These are phyloP conservation scores for Arion vulgaris DNA, from an alignment of 1,140 invertebrate genomes.

Conservation along the genomic window DNA sequence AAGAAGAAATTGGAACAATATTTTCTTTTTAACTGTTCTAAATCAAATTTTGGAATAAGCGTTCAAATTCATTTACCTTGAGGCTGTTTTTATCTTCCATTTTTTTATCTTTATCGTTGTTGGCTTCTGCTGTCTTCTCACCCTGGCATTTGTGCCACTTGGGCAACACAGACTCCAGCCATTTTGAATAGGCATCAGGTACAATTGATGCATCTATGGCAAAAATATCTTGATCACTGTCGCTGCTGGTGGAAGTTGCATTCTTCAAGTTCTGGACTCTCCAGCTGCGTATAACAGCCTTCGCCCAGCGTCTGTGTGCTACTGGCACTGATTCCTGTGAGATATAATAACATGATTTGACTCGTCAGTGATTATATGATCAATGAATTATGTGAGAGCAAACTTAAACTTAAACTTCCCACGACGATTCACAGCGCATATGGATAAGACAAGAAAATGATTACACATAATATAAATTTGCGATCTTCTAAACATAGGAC, in stretches of 20 bases:
- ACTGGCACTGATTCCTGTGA: conserved; percentile 22
- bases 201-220: background rate
- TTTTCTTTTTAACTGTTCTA: no score
- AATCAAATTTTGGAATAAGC: no score
- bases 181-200: conserved; percentile 26
- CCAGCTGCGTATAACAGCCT: conserved; percentile 20
- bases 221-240: conserved; percentile 22
- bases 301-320: conserved; percentile 32
- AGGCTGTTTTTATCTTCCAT: background rate
- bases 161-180: conserved; percentile 4
- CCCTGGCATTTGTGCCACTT: conserved; percentile 17
- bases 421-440: no score
- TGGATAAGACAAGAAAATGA: no score
- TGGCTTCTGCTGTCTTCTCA: background rate
- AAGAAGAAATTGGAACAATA: no score
- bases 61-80: background rate
- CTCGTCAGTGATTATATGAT: no score
- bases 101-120: background rate
- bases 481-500: no score
- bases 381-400: no score
- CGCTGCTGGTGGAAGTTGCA: conserved; percentile 32
- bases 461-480: no score
- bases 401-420: no score
- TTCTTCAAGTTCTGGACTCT: conserved; percentile 18
- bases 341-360: background rate